Percentiles rank a stretch among this genome's conserved stretches.
Evolutionary conservation across 2,888 invertebrate genomes (phyloP).

Genomic region (Agrochola lota): DNA sequence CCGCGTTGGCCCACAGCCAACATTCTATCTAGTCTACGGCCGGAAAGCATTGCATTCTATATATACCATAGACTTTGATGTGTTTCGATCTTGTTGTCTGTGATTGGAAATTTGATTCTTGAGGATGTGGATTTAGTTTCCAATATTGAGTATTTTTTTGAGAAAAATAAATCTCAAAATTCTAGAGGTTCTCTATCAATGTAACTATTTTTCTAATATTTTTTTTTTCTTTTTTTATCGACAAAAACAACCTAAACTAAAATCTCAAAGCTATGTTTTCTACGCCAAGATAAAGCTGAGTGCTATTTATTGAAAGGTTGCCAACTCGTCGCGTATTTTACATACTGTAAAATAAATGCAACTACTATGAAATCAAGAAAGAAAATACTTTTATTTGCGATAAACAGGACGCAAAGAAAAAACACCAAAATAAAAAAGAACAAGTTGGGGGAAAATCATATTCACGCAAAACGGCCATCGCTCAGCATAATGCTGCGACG

Average conservation of each 20-base stretch:
- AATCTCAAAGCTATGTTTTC: not conserved
- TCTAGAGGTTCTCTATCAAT: not conserved
- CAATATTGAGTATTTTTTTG: not conserved
- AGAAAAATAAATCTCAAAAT: not conserved
- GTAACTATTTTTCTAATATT: too few species aligned
- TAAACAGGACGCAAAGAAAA: too few species aligned
- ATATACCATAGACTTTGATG: conserved; percentile 78
- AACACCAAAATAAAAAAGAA: too few species aligned
- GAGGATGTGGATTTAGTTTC: conserved; percentile 44
- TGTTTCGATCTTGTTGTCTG: conserved; percentile 69
- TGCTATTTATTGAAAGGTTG: conserved; percentile 7
- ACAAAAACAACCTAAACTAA: not conserved
- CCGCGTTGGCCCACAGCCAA: conserved; percentile 70
- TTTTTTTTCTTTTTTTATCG: not conserved
- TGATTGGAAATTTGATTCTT: conserved; percentile 69
- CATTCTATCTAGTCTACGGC: conserved; percentile 73
- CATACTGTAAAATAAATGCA: not conserved
- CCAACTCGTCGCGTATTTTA: not conserved
- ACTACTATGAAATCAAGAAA: not conserved
- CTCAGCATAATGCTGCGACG: too few species aligned
- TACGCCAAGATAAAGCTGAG: not conserved
- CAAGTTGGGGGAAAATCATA: too few species aligned
- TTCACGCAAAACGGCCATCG: too few species aligned
- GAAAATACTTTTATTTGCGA: too few species aligned
- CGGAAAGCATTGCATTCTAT: conserved; percentile 75